Evolutionary conservation across 2,888 invertebrate species (phyloP).

Genomic region (Ecliptopera silaceata): DNA sequence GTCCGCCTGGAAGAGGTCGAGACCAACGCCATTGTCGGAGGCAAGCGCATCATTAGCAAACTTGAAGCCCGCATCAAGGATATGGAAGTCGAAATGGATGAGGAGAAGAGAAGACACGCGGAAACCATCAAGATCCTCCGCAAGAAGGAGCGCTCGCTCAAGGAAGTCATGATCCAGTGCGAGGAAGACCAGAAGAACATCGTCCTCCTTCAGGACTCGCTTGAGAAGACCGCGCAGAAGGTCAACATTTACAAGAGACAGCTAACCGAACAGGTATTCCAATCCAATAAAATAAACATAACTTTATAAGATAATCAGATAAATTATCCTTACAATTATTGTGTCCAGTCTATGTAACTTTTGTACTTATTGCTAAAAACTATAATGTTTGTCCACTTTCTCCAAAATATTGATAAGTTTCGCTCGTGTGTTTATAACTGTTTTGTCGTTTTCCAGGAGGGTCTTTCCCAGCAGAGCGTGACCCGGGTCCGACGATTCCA

Average conservation of each 20-base stretch:
- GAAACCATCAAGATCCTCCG: constrained; percentile 98
- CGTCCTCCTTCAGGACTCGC: constrained; percentile 93
- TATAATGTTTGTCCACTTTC: too few species aligned
- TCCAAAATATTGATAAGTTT: background rate
- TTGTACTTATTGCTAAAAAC: too few species aligned
- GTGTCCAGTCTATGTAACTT: too few species aligned
- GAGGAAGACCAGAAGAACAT: constrained; percentile 99
- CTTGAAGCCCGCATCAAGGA: constrained; percentile 97
- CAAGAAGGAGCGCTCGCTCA: constrained; percentile 98
- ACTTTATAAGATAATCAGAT: too few species aligned
- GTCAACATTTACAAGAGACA: constrained; percentile 97
- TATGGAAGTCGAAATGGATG: constrained; percentile 96
- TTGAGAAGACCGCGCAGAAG: constrained; percentile 94
- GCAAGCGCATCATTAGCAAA: constrained; percentile 98
- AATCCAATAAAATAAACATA: too few species aligned
- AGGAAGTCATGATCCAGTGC: constrained; percentile 97
- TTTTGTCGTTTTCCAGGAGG: constrained; percentile 85
- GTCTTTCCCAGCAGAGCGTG: constrained; percentile 95
- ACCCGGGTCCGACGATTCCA: constrained; percentile 99
- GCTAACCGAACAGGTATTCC: constrained; percentile 91
- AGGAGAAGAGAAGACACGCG: constrained; percentile 98
- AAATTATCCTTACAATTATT: too few species aligned
- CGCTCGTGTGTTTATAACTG: background rate
- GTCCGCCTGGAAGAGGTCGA: constrained; percentile 98
- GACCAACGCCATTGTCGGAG: constrained; percentile 97